Percentiles rank a stretch among this genome's conserved stretches.
phyloP scores from a whole-genome alignment of 2,797 vertebrate species.

The Bovichtus variegatus region DNA sequence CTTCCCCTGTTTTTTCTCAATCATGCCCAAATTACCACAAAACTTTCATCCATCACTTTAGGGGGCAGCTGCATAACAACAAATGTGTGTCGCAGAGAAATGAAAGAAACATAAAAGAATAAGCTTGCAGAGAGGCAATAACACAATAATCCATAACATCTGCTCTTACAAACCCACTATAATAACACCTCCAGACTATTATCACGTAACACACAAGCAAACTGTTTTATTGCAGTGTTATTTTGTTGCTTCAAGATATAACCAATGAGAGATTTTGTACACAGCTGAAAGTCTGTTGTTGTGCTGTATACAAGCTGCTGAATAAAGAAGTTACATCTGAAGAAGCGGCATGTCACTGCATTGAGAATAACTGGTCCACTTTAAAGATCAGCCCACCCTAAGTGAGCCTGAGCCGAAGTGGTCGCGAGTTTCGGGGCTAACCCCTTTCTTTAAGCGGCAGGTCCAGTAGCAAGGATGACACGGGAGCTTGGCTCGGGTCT shows the following conservation, averaged over 20 bases:
- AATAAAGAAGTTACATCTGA: constrained; percentile 7
- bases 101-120: constrained; percentile 50
- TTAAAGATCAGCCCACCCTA: not conserved
- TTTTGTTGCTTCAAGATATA: constrained; percentile 40
- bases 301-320: not conserved
- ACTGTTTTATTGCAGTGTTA: constrained; percentile 32
- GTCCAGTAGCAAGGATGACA: too few relatives aligned
- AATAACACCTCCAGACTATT: constrained; percentile 36
- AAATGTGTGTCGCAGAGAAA: constrained; percentile 49
- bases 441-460: not conserved
- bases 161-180: constrained; percentile 29
- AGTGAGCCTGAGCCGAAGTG: not conserved
- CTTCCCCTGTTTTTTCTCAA: constrained; percentile 18
- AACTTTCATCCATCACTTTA: constrained; percentile 65
- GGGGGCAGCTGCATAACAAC: constrained; percentile 57
- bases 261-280: constrained; percentile 15
- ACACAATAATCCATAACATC: constrained; percentile 48
- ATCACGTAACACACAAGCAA: constrained; percentile 17
- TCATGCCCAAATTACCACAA: constrained; percentile 43
- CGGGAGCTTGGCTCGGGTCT: too few relatives aligned
- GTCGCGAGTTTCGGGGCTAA: not conserved
- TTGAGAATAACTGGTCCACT: not conserved
- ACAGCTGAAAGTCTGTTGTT: constrained; percentile 7
- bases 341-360: not conserved
- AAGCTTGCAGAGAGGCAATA: constrained; percentile 28